phyloP scores from a whole-genome alignment of 2,113 vertebrate genomes.

The Naja naja region DNA sequence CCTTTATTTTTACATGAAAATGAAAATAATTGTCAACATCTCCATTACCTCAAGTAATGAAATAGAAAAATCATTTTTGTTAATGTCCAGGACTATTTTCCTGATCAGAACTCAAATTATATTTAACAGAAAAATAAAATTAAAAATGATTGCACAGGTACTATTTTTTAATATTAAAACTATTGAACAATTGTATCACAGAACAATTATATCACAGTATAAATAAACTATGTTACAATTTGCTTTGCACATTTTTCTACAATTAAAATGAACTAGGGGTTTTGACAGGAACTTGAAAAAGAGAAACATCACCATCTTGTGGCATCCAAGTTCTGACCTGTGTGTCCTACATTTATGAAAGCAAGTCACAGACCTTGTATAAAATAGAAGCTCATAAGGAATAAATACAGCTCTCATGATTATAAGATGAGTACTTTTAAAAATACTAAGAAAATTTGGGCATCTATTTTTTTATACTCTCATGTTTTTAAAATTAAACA shows the following conservation, averaged over 20 bases:
- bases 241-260: background rate
- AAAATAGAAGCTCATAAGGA: no score
- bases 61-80: background rate
- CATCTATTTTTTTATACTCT: no score
- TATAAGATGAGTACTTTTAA: no score
- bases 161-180: background rate
- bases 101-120: background rate
- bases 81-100: background rate
- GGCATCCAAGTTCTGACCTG: background rate
- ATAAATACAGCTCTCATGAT: background rate
- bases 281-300: background rate
- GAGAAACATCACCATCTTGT: conserved; percentile 42
- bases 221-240: background rate
- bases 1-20: background rate
- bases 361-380: background rate
- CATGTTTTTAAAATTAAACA: background rate
- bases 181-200: background rate
- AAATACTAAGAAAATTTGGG: background rate
- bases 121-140: background rate
- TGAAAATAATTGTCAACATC: background rate
- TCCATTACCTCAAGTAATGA: background rate
- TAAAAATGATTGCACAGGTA: rapidly evolving
- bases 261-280: background rate
- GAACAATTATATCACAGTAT: background rate
- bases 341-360: background rate